These are phyloP conservation scores for Muricea muricata DNA, from an alignment of 92 coral and sea anemone genomes.

Conservation along the genomic window DNA sequence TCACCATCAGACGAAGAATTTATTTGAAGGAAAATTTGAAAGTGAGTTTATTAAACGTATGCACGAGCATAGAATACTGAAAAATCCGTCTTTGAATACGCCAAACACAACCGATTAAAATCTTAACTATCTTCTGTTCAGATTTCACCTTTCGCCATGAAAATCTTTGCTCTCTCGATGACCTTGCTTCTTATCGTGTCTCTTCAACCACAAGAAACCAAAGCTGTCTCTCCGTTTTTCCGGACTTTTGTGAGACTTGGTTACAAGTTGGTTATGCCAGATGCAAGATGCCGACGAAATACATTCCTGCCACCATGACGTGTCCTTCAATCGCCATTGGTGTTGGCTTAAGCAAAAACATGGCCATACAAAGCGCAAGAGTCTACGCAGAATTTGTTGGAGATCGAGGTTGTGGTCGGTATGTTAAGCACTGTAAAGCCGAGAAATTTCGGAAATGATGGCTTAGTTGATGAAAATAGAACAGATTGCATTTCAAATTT, in stretches of 20 bases:
- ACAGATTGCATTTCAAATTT: neutral
- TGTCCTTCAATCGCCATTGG: slow-evolving; percentile 61
- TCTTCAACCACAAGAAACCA: neutral
- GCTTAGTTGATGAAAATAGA: neutral
- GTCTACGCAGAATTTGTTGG: slow-evolving; percentile 39
- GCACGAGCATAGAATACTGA: too few species aligned
- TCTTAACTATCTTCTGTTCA: neutral
- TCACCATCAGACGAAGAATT: too few species aligned
- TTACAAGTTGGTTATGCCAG: slow-evolving; percentile 46
- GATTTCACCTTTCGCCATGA: neutral
- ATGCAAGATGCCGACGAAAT: slow-evolving; percentile 52
- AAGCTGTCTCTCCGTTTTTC: slow-evolving; percentile 27
- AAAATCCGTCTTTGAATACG: neutral
- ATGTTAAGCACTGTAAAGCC: slow-evolving; percentile 58
- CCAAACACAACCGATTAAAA: neutral
- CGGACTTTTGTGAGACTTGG: slow-evolving; percentile 3
- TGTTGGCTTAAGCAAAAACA: slow-evolving; percentile 5
- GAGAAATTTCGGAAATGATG: neutral
- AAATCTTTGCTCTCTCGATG: neutral
- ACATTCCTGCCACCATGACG: slow-evolving; percentile 35
- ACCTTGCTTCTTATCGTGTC: neutral
- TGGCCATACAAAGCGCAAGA: slow-evolving; percentile 48
- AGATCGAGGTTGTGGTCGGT: slow-evolving; percentile 45
- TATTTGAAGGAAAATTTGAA: too few species aligned
- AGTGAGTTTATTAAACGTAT: too few species aligned